Evolutionary conservation across 2,888 invertebrate species (phyloP).

Genomic region (Limenitis camilla): DNA sequence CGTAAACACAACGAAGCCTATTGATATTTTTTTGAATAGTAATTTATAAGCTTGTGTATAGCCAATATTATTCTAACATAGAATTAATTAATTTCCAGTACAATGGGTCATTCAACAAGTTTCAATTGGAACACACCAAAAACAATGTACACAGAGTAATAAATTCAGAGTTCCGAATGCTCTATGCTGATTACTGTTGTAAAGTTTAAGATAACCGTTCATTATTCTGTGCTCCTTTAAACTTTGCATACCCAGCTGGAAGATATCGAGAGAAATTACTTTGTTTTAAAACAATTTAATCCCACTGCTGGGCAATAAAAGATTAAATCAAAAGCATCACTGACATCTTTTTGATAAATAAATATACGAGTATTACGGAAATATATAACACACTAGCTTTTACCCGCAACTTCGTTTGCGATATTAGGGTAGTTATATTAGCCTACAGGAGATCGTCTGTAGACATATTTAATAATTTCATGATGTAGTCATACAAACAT

Average conservation of each 20-base stretch:
- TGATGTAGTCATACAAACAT: no score
- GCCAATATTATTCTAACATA: background rate
- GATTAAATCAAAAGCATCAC: no score
- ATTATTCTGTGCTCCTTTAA: background rate
- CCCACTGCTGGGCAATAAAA: no score
- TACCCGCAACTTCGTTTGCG: no score
- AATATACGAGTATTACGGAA: no score
- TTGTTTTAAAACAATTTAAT: background rate
- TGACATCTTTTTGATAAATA: no score
- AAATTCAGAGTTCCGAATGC: constrained; percentile 37
- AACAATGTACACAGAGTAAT: constrained; percentile 33
- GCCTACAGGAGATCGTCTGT: no score
- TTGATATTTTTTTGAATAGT: no score
- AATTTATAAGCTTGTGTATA: constrained; percentile 1
- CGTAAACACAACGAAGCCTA: no score
- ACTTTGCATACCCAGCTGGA: background rate
- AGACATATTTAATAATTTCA: no score
- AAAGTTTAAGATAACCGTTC: constrained; percentile 42
- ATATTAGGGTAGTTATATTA: no score
- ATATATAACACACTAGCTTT: no score
- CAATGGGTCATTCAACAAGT: background rate
- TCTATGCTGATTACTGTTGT: constrained; percentile 41
- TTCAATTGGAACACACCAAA: constrained; percentile 18
- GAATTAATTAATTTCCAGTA: background rate
- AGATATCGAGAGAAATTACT: background rate